phyloP scores from a whole-genome alignment of 2,888 invertebrate species.

The Balanococcus diminutus region DNA sequence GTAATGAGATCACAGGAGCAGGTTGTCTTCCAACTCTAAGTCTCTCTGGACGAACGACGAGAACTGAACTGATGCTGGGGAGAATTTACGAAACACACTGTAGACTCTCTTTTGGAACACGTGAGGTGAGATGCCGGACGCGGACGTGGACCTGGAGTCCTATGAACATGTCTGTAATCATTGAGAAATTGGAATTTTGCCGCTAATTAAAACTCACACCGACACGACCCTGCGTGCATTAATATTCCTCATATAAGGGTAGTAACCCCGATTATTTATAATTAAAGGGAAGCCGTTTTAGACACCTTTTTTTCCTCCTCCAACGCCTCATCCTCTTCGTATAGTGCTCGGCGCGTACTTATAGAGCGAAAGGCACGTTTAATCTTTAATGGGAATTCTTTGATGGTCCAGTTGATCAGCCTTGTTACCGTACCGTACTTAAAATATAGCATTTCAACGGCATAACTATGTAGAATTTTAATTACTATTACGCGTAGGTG shows the following conservation, averaged over 20 bases:
- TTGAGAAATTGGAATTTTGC: constrained; percentile 38
- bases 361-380: not conserved
- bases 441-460: not conserved
- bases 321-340: not conserved
- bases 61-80: not conserved
- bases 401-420: not conserved
- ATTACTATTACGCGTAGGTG: not conserved
- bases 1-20: not conserved
- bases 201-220: constrained; percentile 46
- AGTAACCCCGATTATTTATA: constrained; percentile 43
- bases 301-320: constrained; percentile 34
- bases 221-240: constrained; percentile 31
- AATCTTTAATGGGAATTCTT: not conserved
- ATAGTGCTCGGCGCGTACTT: not conserved
- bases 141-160: too few species aligned
- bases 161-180: constrained; percentile 40
- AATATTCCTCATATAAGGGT: constrained; percentile 39
- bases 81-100: constrained; percentile 13
- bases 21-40: not conserved
- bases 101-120: not conserved
- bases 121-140: not conserved
- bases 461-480: not conserved
- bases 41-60: too few species aligned
- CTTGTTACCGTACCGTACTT: not conserved
- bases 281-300: constrained; percentile 46